These are phyloP conservation scores for Alligator sinensis DNA, from an alignment of 2,113 vertebrate species.

Conservation along the genomic window DNA sequence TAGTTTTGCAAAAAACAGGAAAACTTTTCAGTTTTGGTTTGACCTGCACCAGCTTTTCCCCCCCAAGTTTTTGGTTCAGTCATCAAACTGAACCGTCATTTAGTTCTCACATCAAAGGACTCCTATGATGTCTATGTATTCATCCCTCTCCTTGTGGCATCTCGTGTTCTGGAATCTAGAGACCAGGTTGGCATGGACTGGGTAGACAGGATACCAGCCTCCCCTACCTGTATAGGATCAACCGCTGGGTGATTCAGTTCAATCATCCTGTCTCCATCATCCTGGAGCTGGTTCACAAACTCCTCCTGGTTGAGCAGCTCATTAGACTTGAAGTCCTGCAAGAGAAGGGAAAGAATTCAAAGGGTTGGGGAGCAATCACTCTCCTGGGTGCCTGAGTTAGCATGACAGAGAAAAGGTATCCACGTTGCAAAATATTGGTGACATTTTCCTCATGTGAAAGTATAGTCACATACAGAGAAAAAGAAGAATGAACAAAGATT, in stretches of 20 bases:
- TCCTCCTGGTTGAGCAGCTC: slow-evolving; percentile 90
- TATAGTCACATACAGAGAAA: background rate
- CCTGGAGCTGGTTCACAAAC: slow-evolving; percentile 91
- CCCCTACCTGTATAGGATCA: slow-evolving; percentile 87
- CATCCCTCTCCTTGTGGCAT: background rate
- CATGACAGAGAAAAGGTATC: background rate
- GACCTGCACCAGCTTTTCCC: too few relatives aligned
- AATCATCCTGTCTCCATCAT: slow-evolving; percentile 91
- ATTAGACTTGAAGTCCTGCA: slow-evolving; percentile 92
- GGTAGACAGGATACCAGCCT: background rate
- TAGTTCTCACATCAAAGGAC: background rate
- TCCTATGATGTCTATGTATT: background rate
- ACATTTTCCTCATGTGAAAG: background rate
- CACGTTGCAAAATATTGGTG: background rate
- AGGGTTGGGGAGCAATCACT: background rate
- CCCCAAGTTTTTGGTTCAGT: too few relatives aligned
- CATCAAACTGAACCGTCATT: too few relatives aligned
- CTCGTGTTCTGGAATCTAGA: too few relatives aligned
- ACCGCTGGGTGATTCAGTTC: slow-evolving; percentile 91
- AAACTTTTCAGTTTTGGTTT: too few relatives aligned
- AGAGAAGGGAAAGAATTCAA: background rate
- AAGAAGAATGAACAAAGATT: background rate
- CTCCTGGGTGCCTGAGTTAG: background rate
- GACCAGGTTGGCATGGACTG: background rate
- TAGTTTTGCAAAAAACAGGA: too few relatives aligned